These are phyloP conservation scores for Eubasilissa splendida DNA, from an alignment of 2,888 invertebrate species.

Conservation along the genomic window DNA sequence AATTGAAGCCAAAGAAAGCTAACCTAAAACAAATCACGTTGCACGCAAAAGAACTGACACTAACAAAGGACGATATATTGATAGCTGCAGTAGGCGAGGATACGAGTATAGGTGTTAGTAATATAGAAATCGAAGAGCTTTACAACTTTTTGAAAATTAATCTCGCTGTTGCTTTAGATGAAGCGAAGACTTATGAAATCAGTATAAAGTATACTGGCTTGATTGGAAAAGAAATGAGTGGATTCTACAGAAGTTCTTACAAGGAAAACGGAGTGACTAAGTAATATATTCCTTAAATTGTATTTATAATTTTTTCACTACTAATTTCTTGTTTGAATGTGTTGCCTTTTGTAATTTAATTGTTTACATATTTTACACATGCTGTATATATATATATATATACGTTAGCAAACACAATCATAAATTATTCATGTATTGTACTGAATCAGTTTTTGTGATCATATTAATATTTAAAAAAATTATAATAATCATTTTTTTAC, in stretches of 20 bases:
- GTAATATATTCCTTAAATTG: not conserved
- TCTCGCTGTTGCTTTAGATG: not conserved
- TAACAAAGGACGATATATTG: not conserved
- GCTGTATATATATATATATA: too few species aligned
- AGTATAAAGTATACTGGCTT: conserved; percentile 32
- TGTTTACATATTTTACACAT: too few species aligned
- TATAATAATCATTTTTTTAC: too few species aligned
- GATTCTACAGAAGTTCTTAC: conserved; percentile 78
- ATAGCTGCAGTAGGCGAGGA: not conserved
- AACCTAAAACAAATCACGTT: conserved; percentile 65
- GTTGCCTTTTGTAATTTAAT: too few species aligned
- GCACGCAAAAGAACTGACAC: conserved; percentile 64
- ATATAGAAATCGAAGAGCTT: not conserved
- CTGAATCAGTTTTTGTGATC: too few species aligned
- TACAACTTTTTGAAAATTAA: conserved; percentile 41
- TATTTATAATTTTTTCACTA: too few species aligned
- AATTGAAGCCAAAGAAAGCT: conserved; percentile 62
- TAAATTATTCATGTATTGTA: too few species aligned
- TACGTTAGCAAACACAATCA: too few species aligned
- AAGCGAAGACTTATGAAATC: conserved; percentile 60
- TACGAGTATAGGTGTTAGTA: not conserved
- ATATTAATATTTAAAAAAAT: too few species aligned
- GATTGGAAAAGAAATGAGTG: conserved; percentile 67
- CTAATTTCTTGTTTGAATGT: too few species aligned
- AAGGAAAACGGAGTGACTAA: conserved; percentile 26